A percentile compares a stretch with the other conserved stretches of the same genome.
phyloP scores from a whole-genome alignment of 2,113 vertebrate species.

The Notarius quadriscutis region DNA sequence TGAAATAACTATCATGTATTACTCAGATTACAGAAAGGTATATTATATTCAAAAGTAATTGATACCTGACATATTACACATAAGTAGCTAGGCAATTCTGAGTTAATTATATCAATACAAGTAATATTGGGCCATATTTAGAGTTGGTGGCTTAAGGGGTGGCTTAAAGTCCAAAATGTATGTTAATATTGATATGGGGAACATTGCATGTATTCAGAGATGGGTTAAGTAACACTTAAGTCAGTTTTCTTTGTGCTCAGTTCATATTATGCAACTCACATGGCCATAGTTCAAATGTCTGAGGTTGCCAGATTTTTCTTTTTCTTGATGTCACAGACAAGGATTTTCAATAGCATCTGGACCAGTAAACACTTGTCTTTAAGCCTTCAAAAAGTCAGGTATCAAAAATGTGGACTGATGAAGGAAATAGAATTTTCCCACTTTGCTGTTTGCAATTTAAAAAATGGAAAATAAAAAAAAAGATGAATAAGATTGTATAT shows the following conservation, averaged over 20 bases:
- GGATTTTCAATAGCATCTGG: neutral
- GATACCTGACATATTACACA: neutral
- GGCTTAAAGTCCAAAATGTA: too few species aligned
- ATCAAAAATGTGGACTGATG: neutral
- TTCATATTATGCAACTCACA: neutral
- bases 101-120: neutral
- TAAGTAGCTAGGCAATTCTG: neutral
- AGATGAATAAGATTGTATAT: too few species aligned
- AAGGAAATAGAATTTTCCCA: too few species aligned
- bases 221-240: neutral
- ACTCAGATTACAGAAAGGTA: neutral
- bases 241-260: neutral
- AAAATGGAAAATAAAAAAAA: too few species aligned
- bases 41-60: conserved; percentile 9
- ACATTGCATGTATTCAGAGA: neutral
- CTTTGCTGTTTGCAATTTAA: too few species aligned
- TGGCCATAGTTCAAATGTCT: neutral
- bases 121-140: too few species aligned
- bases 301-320: neutral
- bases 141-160: too few species aligned
- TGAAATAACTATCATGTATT: neutral
- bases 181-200: neutral
- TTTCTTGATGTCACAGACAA: neutral
- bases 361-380: too few species aligned
- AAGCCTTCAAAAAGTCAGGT: neutral